Evolutionary conservation across 2,888 invertebrate species (phyloP), one percentile per base, ranked within the genome.

Genomic region (Exephanes ischioxanthus): DNA sequence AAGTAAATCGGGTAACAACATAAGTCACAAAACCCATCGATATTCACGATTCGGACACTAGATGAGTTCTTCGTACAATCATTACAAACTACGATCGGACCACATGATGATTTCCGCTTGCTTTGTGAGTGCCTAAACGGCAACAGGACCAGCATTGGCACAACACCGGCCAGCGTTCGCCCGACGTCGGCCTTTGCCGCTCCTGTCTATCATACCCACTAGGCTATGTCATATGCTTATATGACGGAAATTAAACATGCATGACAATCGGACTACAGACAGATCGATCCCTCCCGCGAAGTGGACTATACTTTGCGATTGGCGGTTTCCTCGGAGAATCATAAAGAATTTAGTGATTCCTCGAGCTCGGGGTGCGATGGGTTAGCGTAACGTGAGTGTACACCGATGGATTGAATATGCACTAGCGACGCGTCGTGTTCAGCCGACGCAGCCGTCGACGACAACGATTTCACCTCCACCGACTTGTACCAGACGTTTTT

Each of bases 401-500:
- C 26, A 22, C 22, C 22, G 22, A 58, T 11, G 22, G 58, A 58
- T 58, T 58, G 58, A 16, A 75, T 75, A 30, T 75, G 33, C 19
- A 37, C 66, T 4, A 14, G 19, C 5, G 1, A n/a, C 33, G 51
- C 2, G 30, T 76, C 51, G 22, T 19, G n/a, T 22, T 66, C 67
- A 63, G 48, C 51, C 83, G 68, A 80, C 82, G 78, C 63, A 70
- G 63, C 30, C 73, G 66, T 76, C 81, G 55, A 41, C 76, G 63
- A 55, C 33, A 68, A 79, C 71, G 79, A 70, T 81, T 80, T 76
- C 80, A 58, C 75, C 71, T 41, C 14, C 70, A 4, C 26, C 68
- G 51, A 75, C 53, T 14, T 67, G 4, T 16, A 53, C 58, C 88
- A 90, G 90, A 90, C 90, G 77, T 84, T 58, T 58, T 78, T 91